Base-by-base conservation (phyloP, 2,888 invertebrate species). In the Phortica magna region DNA sequence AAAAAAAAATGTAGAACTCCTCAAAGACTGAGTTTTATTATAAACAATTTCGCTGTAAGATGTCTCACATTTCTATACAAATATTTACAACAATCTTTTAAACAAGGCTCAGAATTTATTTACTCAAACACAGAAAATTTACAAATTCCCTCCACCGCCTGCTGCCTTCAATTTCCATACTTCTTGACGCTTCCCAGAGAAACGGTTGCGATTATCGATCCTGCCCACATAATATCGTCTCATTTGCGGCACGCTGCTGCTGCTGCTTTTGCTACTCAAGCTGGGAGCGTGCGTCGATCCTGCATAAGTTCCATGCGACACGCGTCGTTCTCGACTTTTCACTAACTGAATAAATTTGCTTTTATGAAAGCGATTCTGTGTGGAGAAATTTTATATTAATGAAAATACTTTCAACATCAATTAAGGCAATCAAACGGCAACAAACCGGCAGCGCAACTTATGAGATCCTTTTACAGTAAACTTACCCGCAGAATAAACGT, bases 351-450 rank as follows among this genome's bases (percentile, higher is more conserved):
- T 72, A 48, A 19, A 65, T 39, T 39, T 73, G 22, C 55, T 73
- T 73, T 65, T 76, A 17, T 48, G 17, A 31, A 71, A 53, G n/a
- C 55, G 42, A 55, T 22, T 41, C 41, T 68, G 53, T 14, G 48
- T 14, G 12, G 43, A 74, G 77, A 78, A 73, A 77, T 79, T 39
- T 17, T 39, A 48, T n/a, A 10, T 7, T 43, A 64, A 55, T 78
- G 77, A 75, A 79, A 78, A 75, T 76, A 59, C 75, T 78, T 67
- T 78, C 80, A 76, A 82, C 81, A 80, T 79, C 84, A 88, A 86
- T 86, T 86, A 84, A 88, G 80, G 77, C 88, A 84, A 84, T 85
- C 81, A 84, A 83, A 42, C 53, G 73, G 48, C 48, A n/a, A 5
- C 9, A n/a, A 14, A 65, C 9, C 67, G 39, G 68, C 68, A 70